Evolutionary conservation across 2,113 vertebrate genomes (phyloP).

Genomic region (Xenotilapia caudafasciata): DNA sequence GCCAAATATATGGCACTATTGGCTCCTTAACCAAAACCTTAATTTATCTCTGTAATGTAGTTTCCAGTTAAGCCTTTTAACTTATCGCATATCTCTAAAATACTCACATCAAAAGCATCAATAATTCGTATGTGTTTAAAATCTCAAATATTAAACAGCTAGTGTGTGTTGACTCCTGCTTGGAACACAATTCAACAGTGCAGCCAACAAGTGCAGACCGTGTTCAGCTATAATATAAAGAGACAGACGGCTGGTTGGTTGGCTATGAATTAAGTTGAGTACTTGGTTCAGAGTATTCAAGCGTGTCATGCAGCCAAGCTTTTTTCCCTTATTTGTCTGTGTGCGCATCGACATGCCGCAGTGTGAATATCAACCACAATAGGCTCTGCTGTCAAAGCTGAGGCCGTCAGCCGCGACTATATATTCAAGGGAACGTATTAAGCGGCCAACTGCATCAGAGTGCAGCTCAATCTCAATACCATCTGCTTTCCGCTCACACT

Average conservation of each 20-base stretch:
- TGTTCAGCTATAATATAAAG: conserved; percentile 10
- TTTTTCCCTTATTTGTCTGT: background rate
- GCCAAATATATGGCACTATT: background rate
- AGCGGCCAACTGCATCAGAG: conserved; percentile 41
- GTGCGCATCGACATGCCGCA: conserved; percentile 4
- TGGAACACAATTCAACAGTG: background rate
- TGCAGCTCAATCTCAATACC: conserved; percentile 54
- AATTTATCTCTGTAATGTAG: background rate
- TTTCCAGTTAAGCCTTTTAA: background rate
- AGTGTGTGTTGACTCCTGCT: background rate
- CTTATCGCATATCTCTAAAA: background rate
- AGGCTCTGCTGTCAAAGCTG: conserved; percentile 22
- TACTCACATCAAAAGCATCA: background rate
- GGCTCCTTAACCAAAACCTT: background rate
- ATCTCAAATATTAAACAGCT: fast-evolving
- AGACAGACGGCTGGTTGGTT: background rate
- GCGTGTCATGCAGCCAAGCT: background rate
- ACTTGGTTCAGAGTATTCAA: conserved; percentile 3
- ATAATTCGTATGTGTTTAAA: background rate
- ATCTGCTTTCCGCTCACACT: conserved; percentile 60
- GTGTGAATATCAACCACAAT: conserved; percentile 31
- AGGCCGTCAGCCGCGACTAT: conserved; percentile 16
- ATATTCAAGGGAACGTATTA: conserved; percentile 19
- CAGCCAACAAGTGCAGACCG: conserved; percentile 28
- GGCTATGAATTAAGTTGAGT: conserved; percentile 11